Evolutionary conservation across 2,888 invertebrate genomes (phyloP).

Genomic region (Hylaea fasciaria): DNA sequence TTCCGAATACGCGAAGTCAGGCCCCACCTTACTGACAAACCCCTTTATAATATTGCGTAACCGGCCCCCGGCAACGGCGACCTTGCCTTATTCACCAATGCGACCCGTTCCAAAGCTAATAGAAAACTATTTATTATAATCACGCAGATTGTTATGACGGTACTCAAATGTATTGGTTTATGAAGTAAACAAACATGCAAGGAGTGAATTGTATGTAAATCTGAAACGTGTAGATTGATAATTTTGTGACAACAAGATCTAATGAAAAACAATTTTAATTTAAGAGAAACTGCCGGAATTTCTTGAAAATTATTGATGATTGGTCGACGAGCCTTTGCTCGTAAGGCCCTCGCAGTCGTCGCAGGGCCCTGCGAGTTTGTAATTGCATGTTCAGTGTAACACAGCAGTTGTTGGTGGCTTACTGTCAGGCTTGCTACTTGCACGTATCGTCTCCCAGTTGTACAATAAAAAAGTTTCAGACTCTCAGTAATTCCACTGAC

Average conservation of each 20-base stretch:
- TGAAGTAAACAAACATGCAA: constrained; percentile 14
- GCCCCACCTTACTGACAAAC: constrained; percentile 26
- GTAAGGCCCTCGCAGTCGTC: too few species aligned
- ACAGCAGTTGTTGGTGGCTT: too few species aligned
- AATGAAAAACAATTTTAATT: not conserved
- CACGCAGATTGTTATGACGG: constrained; percentile 25
- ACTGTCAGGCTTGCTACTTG: too few species aligned
- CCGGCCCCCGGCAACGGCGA: constrained; percentile 39
- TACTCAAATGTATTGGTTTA: constrained; percentile 17
- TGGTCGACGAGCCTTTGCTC: too few species aligned
- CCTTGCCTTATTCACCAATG: constrained; percentile 34
- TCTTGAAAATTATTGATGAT: too few species aligned
- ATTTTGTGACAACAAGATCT: not conserved
- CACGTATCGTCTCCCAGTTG: too few species aligned
- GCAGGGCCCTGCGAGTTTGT: too few species aligned
- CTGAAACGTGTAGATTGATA: not conserved
- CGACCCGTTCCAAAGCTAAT: constrained; percentile 28
- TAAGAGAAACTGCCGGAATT: too few species aligned
- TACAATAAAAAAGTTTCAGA: too few species aligned
- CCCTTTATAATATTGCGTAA: constrained; percentile 46
- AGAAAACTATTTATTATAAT: constrained; percentile 32
- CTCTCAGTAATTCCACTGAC: too few species aligned
- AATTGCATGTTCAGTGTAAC: too few species aligned
- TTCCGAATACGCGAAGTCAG: constrained; percentile 10
- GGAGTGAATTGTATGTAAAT: constrained; percentile 2